Conservation (phyloP, 2,888 invertebrate genomes). For the Troides aeacus region DNA sequence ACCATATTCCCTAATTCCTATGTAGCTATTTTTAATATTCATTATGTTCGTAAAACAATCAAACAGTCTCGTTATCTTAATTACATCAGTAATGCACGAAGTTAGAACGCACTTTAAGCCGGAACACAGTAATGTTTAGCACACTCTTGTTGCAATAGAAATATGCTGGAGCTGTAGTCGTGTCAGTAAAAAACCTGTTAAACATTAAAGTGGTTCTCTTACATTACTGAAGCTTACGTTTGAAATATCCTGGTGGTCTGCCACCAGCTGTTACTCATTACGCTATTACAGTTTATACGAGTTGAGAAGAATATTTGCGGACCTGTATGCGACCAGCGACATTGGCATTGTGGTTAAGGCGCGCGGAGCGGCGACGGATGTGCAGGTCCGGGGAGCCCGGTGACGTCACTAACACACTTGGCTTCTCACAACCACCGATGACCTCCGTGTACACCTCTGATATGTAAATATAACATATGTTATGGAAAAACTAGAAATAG, state of each 20-base stretch:
- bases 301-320: slow-evolving; percentile 28
- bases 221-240: too few relatives aligned
- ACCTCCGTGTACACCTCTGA: slow-evolving; percentile 81
- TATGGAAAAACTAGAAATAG: not conserved
- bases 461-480: not conserved
- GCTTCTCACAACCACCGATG: slow-evolving; percentile 86
- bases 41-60: too few relatives aligned
- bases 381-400: slow-evolving; percentile 95
- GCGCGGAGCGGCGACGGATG: slow-evolving; percentile 72
- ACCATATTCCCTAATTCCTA: too few relatives aligned
- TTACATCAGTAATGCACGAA: too few relatives aligned
- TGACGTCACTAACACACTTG: slow-evolving; percentile 95
- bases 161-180: too few relatives aligned
- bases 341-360: slow-evolving; percentile 81
- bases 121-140: too few relatives aligned
- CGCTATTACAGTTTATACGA: not conserved
- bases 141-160: too few relatives aligned
- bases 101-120: too few relatives aligned
- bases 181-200: too few relatives aligned
- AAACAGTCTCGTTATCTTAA: too few relatives aligned
- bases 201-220: too few relatives aligned
- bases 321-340: slow-evolving; percentile 93
- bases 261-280: not conserved
- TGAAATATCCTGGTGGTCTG: not conserved
- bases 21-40: too few relatives aligned